These are phyloP conservation scores for Oreochromis spilurus DNA, from an alignment of 2,113 vertebrate species.

Conservation along the genomic window DNA sequence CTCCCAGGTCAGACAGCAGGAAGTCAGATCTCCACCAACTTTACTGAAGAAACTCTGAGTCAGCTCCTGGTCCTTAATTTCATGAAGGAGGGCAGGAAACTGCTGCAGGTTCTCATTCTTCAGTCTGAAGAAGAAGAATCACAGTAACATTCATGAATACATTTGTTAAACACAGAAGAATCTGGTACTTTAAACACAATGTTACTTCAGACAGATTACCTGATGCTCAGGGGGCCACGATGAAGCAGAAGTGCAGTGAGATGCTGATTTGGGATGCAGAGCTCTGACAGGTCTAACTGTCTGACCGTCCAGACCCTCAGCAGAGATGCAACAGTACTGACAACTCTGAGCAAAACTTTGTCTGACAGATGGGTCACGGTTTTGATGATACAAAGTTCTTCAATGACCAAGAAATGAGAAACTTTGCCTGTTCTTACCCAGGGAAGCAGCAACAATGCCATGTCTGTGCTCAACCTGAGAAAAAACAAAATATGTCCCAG, in stretches of 20 bases:
- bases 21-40: too few relatives aligned
- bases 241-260: constrained; percentile 10
- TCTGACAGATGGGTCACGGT: not conserved
- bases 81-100: too few relatives aligned
- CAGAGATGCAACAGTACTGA: not conserved
- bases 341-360: not conserved
- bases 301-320: constrained; percentile 7
- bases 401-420: not conserved
- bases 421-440: not conserved
- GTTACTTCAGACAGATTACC: not conserved
- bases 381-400: too few relatives aligned
- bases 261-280: not conserved
- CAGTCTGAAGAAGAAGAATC: not conserved
- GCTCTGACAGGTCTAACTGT: constrained; percentile 2
- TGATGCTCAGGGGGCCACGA: not conserved
- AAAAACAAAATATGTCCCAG: too few relatives aligned
- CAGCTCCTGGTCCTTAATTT: too few relatives aligned
- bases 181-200: too few relatives aligned
- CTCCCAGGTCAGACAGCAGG: too few relatives aligned
- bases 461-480: too few relatives aligned
- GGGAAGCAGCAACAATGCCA: not conserved
- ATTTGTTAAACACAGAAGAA: too few relatives aligned
- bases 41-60: too few relatives aligned
- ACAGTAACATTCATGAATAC: not conserved
- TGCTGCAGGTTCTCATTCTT: not conserved